Base-by-base conservation (phyloP, 2,888 invertebrate species). In the Drosophila bunnanda region DNA sequence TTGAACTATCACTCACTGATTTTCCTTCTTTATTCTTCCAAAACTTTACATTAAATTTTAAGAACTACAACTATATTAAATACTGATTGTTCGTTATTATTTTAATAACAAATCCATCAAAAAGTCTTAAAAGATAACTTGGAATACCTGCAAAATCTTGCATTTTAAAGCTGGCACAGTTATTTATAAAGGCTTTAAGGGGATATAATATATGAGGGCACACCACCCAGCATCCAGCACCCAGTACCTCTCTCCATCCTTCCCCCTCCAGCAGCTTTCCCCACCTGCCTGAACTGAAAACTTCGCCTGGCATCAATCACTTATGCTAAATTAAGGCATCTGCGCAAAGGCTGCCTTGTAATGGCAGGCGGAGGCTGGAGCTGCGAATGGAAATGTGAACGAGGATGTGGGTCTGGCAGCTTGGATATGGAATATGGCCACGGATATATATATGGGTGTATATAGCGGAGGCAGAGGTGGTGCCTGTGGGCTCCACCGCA, bases 251-350 rank as follows among this genome's bases (percentile, higher is more conserved):
- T 6, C 10, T 2, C 25, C 44, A 2, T 15, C 12, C 43, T 13
- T 13, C 13, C 4, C 44, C 15, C 15, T 12, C 30, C 48, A 9
- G 32, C 48, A 9, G n/a, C 5, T n/a, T 3, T 28, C 46, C 8
- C 32, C 50, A 50, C 50, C 50, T 50, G 50, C 50, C 20, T 56
- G 22, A 57, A 48, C 56, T 53, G 41, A 41, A 77, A 73, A 80
- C 41, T 82, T 82, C 66, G 71, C 54, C 73, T 71, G 76, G 61
- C 78, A 78, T 80, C 78, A 82, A 82, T 80, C 82, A 81, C 76
- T 80, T 80, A 73, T 54, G 65, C 67, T 64, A 78, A 81, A 76
- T 82, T 52, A 82, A 80, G 76, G 72, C 74, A 80, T 66, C 68
- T 36, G 61, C 55, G 64, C 32, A 50, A 32, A 43, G 56, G 56